These are phyloP conservation scores for Discoglossus pictus DNA, from an alignment of 2,797 vertebrate genomes.

Conservation along the genomic window DNA sequence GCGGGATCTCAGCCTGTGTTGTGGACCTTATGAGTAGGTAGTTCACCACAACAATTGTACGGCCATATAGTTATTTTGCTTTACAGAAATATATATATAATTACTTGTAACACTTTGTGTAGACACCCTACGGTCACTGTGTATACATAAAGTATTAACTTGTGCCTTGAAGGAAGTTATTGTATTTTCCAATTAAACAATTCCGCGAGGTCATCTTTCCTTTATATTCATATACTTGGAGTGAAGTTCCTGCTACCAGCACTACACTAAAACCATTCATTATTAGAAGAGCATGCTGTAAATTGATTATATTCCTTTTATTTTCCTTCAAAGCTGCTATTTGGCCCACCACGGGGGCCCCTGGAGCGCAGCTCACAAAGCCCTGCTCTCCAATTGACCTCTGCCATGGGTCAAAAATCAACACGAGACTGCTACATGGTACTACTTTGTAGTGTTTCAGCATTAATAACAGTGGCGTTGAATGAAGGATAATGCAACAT, in stretches of 20 bases:
- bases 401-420: conserved; percentile 6
- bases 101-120: no score
- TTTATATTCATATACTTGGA: background rate
- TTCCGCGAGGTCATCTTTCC: no score
- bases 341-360: background rate
- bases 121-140: no score
- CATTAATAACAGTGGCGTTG: conserved; percentile 11
- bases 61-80: no score
- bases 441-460: background rate
- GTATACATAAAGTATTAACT: no score
- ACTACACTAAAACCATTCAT: conserved; percentile 6
- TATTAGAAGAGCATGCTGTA: background rate
- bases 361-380: background rate
- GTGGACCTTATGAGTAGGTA: no score
- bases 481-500: conserved; percentile 1
- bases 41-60: no score
- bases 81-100: no score
- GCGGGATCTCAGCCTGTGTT: no score
- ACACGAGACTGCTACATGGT: background rate
- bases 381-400: conserved; percentile 8
- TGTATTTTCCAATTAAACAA: no score
- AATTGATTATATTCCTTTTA: background rate
- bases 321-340: background rate
- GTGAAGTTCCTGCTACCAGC: background rate
- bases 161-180: no score